A percentile compares a stretch with the other conserved stretches of the same genome.
Evolutionary conservation across 2,113 vertebrate species (phyloP).

Genomic region (Anseranas semipalmata): DNA sequence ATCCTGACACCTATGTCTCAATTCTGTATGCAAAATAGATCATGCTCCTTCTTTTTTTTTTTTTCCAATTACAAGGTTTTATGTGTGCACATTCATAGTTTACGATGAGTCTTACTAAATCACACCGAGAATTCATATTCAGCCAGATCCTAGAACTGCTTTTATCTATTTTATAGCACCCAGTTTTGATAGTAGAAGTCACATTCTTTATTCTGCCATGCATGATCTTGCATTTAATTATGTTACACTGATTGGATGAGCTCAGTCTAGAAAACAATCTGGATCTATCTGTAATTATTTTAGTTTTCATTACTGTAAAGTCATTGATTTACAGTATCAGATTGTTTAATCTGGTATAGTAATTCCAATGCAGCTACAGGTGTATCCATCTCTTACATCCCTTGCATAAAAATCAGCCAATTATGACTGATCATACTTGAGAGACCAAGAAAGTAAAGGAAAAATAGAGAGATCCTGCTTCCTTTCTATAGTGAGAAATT

Average conservation of each 20-base stretch:
- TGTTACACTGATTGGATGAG: not conserved
- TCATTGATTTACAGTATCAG: not conserved
- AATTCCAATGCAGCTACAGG: not conserved
- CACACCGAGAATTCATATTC: not conserved
- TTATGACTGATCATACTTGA: not conserved
- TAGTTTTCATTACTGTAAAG: not conserved
- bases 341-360: not conserved
- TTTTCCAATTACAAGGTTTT: not conserved
- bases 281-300: not conserved
- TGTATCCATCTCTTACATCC: not conserved
- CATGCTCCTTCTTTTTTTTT: not conserved
- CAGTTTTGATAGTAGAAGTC: not conserved
- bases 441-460: not conserved
- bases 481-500: not conserved
- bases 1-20: not conserved
- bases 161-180: not conserved
- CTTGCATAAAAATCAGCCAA: not conserved
- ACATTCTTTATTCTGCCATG: not conserved
- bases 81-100: not conserved
- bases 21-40: not conserved
- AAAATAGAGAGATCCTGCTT: not conserved
- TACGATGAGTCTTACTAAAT: not conserved
- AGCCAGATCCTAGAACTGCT: not conserved
- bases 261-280: not conserved
- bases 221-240: not conserved